Evolutionary conservation across 2,113 vertebrate genomes (phyloP).

Genomic region (Syngnathoides biaculeatus): DNA sequence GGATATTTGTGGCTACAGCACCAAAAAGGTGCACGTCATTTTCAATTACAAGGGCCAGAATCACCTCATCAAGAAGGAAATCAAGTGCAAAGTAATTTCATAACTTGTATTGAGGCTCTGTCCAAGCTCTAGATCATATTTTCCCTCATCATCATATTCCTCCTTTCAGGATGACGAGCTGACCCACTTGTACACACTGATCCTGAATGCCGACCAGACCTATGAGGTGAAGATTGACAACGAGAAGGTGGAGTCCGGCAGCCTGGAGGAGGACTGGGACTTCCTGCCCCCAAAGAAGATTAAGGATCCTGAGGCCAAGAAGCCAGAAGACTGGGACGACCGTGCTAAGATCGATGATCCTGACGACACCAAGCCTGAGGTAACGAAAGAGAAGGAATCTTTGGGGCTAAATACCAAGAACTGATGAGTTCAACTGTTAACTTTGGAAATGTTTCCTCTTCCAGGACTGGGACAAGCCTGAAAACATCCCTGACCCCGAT

Average conservation of each 20-base stretch:
- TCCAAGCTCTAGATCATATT: neutral
- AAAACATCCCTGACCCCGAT: slow-evolving; percentile 77
- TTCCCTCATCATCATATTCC: neutral
- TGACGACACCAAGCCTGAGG: slow-evolving; percentile 73
- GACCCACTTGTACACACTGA: slow-evolving; percentile 82
- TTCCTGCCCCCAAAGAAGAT: slow-evolving; percentile 74
- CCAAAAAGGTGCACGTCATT: slow-evolving; percentile 88
- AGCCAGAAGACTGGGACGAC: slow-evolving; percentile 75
- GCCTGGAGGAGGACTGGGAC: slow-evolving; percentile 82
- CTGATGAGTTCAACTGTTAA: neutral
- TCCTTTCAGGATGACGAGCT: slow-evolving; percentile 76
- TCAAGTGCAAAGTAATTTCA: slow-evolving; percentile 81
- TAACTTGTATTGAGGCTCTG: too few species aligned
- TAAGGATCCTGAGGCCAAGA: slow-evolving; percentile 73
- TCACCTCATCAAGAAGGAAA: slow-evolving; percentile 81
- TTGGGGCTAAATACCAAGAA: neutral
- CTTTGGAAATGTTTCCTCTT: neutral
- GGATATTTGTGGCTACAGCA: slow-evolving; percentile 88
- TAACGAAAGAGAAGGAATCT: slow-evolving; percentile 14
- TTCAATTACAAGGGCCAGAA: slow-evolving; percentile 87
- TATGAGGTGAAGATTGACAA: slow-evolving; percentile 81
- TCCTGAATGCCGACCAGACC: slow-evolving; percentile 80
- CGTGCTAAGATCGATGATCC: slow-evolving; percentile 67
- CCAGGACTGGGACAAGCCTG: slow-evolving; percentile 82
- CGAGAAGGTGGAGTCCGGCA: slow-evolving; percentile 75